phyloP scores from a whole-genome alignment of 2,888 invertebrate species.

The Netelia inedita region DNA sequence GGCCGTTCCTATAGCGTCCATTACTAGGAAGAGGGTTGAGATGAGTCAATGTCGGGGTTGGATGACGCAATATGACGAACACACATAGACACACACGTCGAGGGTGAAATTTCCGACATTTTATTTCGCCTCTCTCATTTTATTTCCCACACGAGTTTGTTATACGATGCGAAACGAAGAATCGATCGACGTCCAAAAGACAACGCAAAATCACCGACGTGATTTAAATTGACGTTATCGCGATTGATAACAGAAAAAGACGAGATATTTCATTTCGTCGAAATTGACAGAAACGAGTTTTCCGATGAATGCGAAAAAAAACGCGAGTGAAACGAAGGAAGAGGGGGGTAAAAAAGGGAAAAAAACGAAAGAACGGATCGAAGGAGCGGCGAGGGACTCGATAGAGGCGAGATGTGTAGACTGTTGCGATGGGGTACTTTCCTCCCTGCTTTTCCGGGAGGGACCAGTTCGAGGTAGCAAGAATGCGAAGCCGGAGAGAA shows the following conservation, averaged over 20 bases:
- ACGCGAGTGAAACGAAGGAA: background rate
- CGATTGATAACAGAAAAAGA: no score
- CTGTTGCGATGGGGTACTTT: constrained; percentile 41
- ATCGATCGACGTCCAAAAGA: no score
- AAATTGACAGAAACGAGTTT: background rate
- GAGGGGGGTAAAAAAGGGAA: background rate
- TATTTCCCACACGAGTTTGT: background rate
- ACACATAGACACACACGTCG: background rate
- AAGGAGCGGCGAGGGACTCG: constrained; percentile 3
- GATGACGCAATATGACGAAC: constrained; percentile 65
- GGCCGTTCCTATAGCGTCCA: constrained; percentile 42
- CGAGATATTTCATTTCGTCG: background rate
- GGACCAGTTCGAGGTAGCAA: background rate
- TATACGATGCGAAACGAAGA: background rate
- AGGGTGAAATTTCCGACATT: constrained; percentile 6
- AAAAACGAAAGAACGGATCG: constrained; percentile 39
- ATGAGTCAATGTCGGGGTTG: constrained; percentile 52
- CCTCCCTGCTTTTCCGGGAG: constrained; percentile 18
- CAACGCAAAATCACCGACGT: no score
- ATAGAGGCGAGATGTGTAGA: constrained; percentile 28
- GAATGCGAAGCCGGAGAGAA: background rate
- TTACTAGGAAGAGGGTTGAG: constrained; percentile 31
- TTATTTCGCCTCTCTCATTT: background rate
- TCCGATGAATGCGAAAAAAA: background rate
- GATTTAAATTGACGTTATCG: no score